phyloP scores from a whole-genome alignment of 2,888 invertebrate species.

The Arrhopalites spinosus region DNA sequence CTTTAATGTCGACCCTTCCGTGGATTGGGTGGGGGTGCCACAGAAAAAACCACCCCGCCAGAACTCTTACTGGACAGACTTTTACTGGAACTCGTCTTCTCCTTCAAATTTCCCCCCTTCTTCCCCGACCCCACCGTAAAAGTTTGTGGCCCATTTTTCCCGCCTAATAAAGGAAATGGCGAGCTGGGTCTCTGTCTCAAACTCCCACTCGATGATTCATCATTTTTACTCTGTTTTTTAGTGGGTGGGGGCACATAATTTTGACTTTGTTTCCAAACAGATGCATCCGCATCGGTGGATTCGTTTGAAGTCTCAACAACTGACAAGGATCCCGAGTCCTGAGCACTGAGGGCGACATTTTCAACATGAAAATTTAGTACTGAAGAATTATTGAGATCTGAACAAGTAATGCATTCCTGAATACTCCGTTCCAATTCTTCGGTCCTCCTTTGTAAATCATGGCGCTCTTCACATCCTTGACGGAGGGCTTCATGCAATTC shows the following conservation, averaged over 20 bases:
- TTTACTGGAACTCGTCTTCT: neutral
- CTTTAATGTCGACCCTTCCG: no score
- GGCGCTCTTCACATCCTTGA: constrained; percentile 40
- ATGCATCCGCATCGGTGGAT: neutral
- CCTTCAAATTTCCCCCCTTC: neutral
- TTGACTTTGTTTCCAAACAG: constrained; percentile 28
- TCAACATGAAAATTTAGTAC: neutral
- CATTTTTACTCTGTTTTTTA: neutral
- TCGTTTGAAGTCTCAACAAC: neutral
- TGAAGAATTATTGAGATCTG: neutral
- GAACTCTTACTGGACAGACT: neutral
- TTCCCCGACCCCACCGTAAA: constrained; percentile 17
- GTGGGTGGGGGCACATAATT: constrained; percentile 3
- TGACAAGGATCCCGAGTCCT: neutral
- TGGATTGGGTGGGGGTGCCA: constrained; percentile 18
- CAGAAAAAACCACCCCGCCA: constrained; percentile 17
- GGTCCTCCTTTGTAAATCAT: constrained; percentile 31
- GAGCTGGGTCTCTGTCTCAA: constrained; percentile 23
- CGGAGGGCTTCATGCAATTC: constrained; percentile 40
- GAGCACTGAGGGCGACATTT: neutral
- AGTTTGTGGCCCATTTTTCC: neutral
- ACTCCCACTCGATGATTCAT: neutral
- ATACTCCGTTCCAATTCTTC: constrained; percentile 35
- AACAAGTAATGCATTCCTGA: constrained; percentile 25
- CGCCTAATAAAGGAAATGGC: constrained; percentile 17